Percentiles rank a stretch among this genome's conserved stretches.
Evolutionary conservation across 2,797 vertebrate genomes (phyloP).

Genomic region (Mormyrops attenuatus): DNA sequence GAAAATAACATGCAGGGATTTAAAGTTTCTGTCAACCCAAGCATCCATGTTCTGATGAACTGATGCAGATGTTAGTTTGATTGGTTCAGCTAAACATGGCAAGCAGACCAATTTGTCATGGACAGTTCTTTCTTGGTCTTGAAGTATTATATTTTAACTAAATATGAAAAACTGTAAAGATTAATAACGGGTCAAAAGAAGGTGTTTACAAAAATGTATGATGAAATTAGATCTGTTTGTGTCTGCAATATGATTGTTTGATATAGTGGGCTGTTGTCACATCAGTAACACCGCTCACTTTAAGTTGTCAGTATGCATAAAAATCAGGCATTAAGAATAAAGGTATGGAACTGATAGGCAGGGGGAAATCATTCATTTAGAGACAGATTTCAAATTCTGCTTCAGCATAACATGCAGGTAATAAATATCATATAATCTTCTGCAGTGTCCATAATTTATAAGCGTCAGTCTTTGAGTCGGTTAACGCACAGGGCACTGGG

Average conservation of each 20-base stretch:
- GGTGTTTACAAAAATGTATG: not conserved
- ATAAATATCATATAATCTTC: not conserved
- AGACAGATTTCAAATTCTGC: not conserved
- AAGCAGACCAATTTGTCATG: not conserved
- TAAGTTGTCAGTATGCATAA: not conserved
- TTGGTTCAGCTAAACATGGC: not conserved
- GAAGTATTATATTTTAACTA: not conserved
- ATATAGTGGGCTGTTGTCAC: not conserved
- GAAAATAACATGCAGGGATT: not conserved
- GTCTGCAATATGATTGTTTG: not conserved
- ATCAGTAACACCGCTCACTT: not conserved
- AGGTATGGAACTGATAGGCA: not conserved
- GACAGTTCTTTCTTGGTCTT: not conserved
- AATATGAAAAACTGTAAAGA: not conserved
- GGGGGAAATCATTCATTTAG: not conserved
- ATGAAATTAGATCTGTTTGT: not conserved
- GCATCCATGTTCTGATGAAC: not conserved
- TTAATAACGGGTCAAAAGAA: not conserved
- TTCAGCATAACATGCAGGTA: not conserved
- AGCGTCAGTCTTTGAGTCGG: not conserved
- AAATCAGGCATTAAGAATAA: not conserved
- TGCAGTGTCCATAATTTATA: not conserved
- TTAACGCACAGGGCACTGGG: not conserved
- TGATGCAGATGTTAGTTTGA: not conserved
- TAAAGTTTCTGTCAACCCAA: not conserved